Conservation (phyloP, 1,140 invertebrate genomes). For the Uloborus diversus region DNA sequence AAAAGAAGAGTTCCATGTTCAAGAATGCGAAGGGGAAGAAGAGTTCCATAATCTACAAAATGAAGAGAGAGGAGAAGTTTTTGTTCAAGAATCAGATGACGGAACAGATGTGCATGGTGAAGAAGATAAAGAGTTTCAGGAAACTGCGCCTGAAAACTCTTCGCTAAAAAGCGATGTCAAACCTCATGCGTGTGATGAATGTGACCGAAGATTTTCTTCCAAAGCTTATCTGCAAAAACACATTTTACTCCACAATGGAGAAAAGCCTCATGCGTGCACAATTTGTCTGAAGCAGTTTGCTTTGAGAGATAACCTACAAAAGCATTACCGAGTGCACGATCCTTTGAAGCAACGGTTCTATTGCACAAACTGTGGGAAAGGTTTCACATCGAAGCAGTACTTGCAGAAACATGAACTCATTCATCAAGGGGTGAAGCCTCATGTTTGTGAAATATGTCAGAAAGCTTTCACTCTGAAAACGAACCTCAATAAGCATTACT, state of each 20-base stretch:
- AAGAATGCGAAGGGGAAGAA: not conserved
- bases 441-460: constrained; percentile 11
- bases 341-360: not conserved
- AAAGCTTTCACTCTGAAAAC: constrained; percentile 35
- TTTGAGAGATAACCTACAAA: constrained; percentile 13
- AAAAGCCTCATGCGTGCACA: constrained; percentile 10
- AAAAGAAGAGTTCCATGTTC: not conserved
- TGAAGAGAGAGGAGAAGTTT: not conserved
- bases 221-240: constrained; percentile 31
- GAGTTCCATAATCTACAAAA: not conserved
- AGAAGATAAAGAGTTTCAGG: not conserved
- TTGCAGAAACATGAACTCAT: constrained; percentile 22
- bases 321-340: constrained; percentile 19
- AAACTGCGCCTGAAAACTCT: not conserved
- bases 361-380: constrained; percentile 24
- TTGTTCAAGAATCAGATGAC: not conserved
- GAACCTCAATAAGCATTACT: constrained; percentile 19
- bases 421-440: constrained; percentile 18
- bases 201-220: constrained; percentile 4
- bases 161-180: not conserved
- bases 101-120: not conserved
- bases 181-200: not conserved
- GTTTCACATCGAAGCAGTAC: constrained; percentile 24
- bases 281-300: constrained; percentile 17
- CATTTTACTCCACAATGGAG: constrained; percentile 15